Evolutionary conservation across 2,797 vertebrate species (phyloP), one percentile per base, ranked within the genome.

Genomic region (Platyrinchus mystaceus): DNA sequence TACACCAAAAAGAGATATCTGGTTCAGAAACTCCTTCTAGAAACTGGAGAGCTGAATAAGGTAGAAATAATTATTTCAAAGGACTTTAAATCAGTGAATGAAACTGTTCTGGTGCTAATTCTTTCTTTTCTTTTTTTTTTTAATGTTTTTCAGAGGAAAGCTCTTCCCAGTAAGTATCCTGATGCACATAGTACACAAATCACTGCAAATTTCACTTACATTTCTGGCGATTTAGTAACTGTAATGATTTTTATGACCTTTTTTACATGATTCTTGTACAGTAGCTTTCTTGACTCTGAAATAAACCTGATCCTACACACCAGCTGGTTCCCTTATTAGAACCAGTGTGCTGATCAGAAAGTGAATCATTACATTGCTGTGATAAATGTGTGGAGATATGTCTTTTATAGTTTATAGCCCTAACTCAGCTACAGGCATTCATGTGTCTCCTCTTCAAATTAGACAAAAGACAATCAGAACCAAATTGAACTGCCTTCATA

Each of bases 161-260:
- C 93, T 98, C 98, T 97, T 98, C 98, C 96, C 98, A 98, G 99
- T 98, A 97, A 98, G 98, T 98, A 97, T 94, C 36, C 86, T 92
- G 43, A 84, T 52, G 12, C 67, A 67, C 79, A 22, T n/a, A 68
- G 23, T 34, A 63, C 20, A n/a, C 36, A 91, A 64, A 50, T 83
- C 58, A 37, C 84, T 89, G 37, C 55, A 77, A 66, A 69, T 14
- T 27, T 78, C 8, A n/a, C 50, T 66, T 69, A 22, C 4, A 4
- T 55, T 89, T 86, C 59, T 76, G 47, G 30, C 77, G 0, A 71
- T 63, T 46, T 90, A 80, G 10, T 52, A 79, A 85, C 56, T 47
- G 27, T 62, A 66, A 46, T 66, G 71, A 9, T 55, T 86, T 63
- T 73, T 74, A 67, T 41, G 37, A 50, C 37, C 26, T 44, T 91